Evolutionary conservation across 1,140 invertebrate species (phyloP).

Genomic region (Nomia melanderi): DNA sequence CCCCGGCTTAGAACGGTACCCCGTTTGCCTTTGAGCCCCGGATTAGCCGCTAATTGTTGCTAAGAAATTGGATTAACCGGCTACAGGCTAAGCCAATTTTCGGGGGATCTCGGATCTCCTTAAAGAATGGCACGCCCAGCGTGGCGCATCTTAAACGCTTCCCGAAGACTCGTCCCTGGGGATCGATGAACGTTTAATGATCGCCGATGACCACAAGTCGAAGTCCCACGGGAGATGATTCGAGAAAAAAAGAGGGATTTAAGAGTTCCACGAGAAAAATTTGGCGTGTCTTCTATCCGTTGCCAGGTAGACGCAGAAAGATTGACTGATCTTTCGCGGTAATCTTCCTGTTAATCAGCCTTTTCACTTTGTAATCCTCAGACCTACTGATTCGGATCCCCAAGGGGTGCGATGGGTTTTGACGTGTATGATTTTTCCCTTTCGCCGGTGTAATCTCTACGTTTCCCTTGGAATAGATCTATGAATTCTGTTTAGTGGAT

Average conservation of each 20-base stretch:
- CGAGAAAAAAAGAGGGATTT: neutral
- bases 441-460: no score
- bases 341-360: neutral
- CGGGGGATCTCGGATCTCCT: neutral
- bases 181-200: neutral
- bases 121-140: neutral
- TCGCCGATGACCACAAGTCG: neutral
- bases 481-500: no score
- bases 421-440: no score
- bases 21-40: neutral
- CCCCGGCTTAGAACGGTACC: conserved; percentile 37
- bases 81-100: conserved; percentile 66
- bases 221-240: conserved; percentile 26
- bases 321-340: no score
- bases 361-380: neutral
- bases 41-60: conserved; percentile 65
- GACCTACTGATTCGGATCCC: no score
- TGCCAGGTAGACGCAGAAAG: no score
- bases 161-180: neutral
- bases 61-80: conserved; percentile 69
- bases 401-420: no score
- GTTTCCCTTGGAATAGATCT: no score
- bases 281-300: no score
- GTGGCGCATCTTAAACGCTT: neutral
- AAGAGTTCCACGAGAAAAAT: neutral